phyloP scores from a whole-genome alignment of 2,888 invertebrate genomes.

The Lordiphosa andalusiaca region DNA sequence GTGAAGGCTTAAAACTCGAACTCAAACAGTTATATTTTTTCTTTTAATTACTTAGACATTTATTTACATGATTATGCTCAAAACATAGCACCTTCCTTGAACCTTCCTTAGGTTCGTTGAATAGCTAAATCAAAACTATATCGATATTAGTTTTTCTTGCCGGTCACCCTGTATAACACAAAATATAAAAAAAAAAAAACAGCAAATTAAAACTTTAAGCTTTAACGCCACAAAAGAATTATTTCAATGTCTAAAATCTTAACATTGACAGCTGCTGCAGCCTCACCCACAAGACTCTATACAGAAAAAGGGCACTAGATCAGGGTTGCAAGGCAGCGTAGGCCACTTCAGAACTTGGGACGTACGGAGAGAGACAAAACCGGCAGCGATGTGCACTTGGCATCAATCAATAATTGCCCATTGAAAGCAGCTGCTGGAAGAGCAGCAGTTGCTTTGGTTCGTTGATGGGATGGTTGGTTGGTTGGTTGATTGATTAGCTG shows the following conservation, averaged over 20 bases:
- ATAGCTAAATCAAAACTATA: too few relatives aligned
- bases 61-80: too few relatives aligned
- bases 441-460: slow-evolving; percentile 20
- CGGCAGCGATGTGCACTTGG: slow-evolving; percentile 59
- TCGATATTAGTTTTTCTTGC: too few relatives aligned
- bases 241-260: slow-evolving; percentile 75
- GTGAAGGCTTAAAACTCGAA: too few relatives aligned
- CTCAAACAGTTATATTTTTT: too few relatives aligned
- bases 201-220: slow-evolving; percentile 47
- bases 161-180: not conserved
- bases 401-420: slow-evolving; percentile 77
- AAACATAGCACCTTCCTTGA: too few relatives aligned
- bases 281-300: slow-evolving; percentile 25
- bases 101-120: too few relatives aligned
- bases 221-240: slow-evolving; percentile 29
- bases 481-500: slow-evolving; percentile 67
- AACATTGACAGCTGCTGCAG: slow-evolving; percentile 62
- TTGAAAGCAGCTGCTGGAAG: slow-evolving; percentile 69
- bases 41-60: too few relatives aligned
- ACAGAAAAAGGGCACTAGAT: slow-evolving; percentile 66
- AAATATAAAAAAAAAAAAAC: slow-evolving; percentile 8
- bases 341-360: slow-evolving; percentile 53
- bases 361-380: slow-evolving; percentile 22
- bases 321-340: slow-evolving; percentile 52
- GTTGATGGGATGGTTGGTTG: not conserved